Evolutionary conservation across 2,797 vertebrate genomes (phyloP).

Genomic region (Coracias cyanogaster): DNA sequence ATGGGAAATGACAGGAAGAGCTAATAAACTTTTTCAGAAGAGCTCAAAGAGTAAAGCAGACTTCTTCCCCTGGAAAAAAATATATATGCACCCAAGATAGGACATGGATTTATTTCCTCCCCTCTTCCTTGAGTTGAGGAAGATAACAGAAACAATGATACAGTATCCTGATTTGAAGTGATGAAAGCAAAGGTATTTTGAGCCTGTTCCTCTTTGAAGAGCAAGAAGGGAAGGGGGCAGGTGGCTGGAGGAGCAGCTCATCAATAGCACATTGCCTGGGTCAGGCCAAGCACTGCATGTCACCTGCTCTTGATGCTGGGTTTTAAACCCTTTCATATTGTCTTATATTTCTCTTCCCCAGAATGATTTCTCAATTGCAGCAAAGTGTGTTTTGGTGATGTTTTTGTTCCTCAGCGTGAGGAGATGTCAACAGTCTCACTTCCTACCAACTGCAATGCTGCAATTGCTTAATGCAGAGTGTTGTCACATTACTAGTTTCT

Average conservation of each 20-base stretch:
- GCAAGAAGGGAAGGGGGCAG: background rate
- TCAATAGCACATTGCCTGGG: background rate
- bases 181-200: background rate
- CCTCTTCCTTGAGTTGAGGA: background rate
- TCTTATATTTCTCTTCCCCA: background rate
- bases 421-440: background rate
- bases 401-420: background rate
- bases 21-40: background rate
- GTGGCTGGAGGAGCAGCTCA: background rate
- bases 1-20: background rate
- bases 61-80: background rate
- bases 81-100: rapidly evolving
- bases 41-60: background rate
- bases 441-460: background rate
- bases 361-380: background rate
- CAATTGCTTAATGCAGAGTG: background rate
- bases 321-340: background rate
- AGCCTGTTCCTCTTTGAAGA: background rate
- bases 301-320: background rate
- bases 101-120: background rate
- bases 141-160: background rate
- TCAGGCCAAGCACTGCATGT: rapidly evolving
- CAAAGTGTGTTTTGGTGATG: background rate
- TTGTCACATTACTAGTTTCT: background rate
- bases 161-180: background rate